These are phyloP conservation scores for Manis pentadactyla DNA, from an alignment of 2,797 vertebrate species.

Conservation along the genomic window DNA sequence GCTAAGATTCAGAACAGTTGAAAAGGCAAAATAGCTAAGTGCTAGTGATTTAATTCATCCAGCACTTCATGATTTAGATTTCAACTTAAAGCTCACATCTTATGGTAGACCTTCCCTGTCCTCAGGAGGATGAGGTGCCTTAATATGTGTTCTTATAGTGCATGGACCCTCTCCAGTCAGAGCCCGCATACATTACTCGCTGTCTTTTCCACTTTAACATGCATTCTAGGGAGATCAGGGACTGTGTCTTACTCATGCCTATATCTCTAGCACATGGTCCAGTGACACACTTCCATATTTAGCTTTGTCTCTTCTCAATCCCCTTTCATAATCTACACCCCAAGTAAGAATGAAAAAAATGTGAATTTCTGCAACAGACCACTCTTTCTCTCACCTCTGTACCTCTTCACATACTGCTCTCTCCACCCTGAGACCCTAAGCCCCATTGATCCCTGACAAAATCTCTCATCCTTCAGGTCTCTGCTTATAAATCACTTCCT, in stretches of 20 bases:
- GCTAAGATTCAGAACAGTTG: conserved; percentile 6
- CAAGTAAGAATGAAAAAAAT: background rate
- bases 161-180: background rate
- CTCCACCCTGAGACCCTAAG: background rate
- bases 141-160: background rate
- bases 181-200: background rate
- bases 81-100: conserved; percentile 27
- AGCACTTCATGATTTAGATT: conserved; percentile 21
- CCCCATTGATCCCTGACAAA: background rate
- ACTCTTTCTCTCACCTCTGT: background rate
- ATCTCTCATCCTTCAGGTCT: background rate
- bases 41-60: conserved; percentile 8
- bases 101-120: background rate
- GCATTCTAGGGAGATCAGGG: background rate
- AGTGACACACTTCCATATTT: background rate
- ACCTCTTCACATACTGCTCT: background rate
- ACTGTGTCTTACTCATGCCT: background rate
- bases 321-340: background rate
- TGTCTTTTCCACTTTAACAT: background rate
- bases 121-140: background rate
- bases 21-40: conserved; percentile 43
- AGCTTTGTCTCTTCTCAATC: background rate
- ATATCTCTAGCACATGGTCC: background rate
- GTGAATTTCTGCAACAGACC: background rate
- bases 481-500: conserved; percentile 11